A percentile compares a stretch with the other conserved stretches of the same genome.
Evolutionary conservation across 2,888 invertebrate species (phyloP).

Genomic region (Parapristionchus giblindavisi): DNA sequence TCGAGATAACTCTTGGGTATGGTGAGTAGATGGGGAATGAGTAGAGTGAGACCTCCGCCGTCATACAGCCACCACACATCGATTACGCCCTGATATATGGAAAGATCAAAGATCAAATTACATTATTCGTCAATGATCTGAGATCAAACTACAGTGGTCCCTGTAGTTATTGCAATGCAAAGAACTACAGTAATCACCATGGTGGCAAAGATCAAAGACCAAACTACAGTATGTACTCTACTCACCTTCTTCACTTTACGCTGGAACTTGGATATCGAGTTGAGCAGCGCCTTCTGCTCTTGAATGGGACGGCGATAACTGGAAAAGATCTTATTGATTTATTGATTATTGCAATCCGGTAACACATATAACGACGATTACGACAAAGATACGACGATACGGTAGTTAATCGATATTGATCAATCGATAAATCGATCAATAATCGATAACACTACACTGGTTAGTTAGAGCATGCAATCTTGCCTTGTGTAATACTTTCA

Average conservation of each 20-base stretch:
- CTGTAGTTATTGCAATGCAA: background rate
- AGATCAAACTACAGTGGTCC: no score
- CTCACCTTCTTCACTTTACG: conserved; percentile 59
- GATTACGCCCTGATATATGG: conserved; percentile 49
- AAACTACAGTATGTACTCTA: no score
- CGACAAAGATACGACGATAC: background rate
- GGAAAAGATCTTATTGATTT: conserved; percentile 37
- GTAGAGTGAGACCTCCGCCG: conserved; percentile 76
- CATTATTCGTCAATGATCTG: no score
- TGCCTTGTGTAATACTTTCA: no score
- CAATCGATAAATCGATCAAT: background rate
- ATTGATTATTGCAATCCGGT: background rate
- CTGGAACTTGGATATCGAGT: conserved; percentile 67
- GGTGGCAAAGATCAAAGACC: background rate
- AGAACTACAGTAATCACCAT: background rate
- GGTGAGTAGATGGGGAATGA: conserved; percentile 68
- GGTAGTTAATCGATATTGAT: background rate
- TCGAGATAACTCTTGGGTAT: conserved; percentile 66
- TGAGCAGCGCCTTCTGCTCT: conserved; percentile 64
- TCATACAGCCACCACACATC: conserved; percentile 87
- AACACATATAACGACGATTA: background rate
- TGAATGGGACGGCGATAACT: conserved; percentile 61
- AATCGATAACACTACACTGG: no score
- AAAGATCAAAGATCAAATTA: background rate
- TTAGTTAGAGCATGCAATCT: no score